Conservation (phyloP, 2,797 vertebrate genomes). For the Corythornis leucogaster region DNA sequence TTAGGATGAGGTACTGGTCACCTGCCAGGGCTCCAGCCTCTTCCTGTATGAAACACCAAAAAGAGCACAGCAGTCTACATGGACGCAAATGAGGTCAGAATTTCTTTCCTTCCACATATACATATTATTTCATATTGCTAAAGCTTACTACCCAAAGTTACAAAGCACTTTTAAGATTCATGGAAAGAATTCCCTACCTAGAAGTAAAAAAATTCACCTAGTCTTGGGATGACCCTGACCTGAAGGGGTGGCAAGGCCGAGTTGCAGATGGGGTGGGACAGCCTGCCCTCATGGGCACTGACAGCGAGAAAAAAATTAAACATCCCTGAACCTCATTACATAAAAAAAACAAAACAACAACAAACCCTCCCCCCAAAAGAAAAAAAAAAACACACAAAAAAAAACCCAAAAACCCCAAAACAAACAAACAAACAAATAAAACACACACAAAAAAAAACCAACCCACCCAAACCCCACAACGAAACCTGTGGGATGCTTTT, state of each 20-base stretch:
- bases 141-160: slow-evolving; percentile 15
- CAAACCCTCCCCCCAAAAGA: too few species aligned
- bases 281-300: not conserved
- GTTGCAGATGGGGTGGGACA: not conserved
- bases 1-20: not conserved
- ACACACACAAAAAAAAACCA: too few species aligned
- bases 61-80: not conserved
- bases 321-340: not conserved
- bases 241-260: accelerated
- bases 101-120: not conserved
- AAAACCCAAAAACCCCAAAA: too few species aligned
- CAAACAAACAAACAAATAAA: too few species aligned
- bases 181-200: not conserved
- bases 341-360: too few species aligned
- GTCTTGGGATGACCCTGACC: not conserved
- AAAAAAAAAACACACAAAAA: too few species aligned
- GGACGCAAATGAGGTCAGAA: not conserved
- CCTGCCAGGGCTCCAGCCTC: not conserved
- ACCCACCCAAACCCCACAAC: too few species aligned
- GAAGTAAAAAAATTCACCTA: not conserved
- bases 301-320: not conserved
- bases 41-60: not conserved
- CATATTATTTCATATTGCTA: not conserved
- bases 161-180: slow-evolving; percentile 4
- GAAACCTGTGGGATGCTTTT: not conserved